Evolutionary conservation across 2,797 vertebrate species (phyloP), one percentile per base, ranked within the genome.

Genomic region (Ptychobarbus kaznakovi): DNA sequence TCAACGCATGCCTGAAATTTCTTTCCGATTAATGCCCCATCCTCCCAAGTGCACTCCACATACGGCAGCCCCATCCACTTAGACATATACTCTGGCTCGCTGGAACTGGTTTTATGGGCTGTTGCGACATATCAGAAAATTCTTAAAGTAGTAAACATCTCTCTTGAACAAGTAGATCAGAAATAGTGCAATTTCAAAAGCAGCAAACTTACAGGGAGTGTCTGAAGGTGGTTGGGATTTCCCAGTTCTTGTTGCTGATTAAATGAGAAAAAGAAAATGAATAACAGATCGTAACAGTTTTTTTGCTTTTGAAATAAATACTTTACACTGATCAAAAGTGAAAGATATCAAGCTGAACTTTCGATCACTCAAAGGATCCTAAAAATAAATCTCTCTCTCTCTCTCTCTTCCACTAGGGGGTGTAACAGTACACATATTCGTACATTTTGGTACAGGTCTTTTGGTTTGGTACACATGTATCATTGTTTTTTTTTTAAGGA

Each of bases 41-140:
- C 98, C 78, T 99, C 98, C 98, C 98, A 99, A 94, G 98, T 99
- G 91, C 97, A 99, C 86, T 99, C 98, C 0, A 96, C 96, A 28
- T 99, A 99, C 0, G 98, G 97, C 61, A 99, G 93, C 8, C 98
- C 98, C 98, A 99, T 99, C 98, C 98, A 99, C 88, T 99, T 99
- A 89, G 97, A 99, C 0, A 99, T 92, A 88, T 99, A 99, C 72
- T 99, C 98, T 0, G 98, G 98, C 82, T 99, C 97, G 28, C 97
- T 96, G 0, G 97, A 98, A 58, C 94, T 97, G 81, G 96, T 96
- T 91, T 95, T 98, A 79, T 97, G 97, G 88, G 97, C 98, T 99
- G 88, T 85, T 89, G 74, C 1, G 86, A 58, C n/a, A 35, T 4
- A 61, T 13, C 8, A 66, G 42, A 66, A 32, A 25, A 22, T 18